Conservation (phyloP, 2,888 invertebrate species). For the Eledone cirrhosa region DNA sequence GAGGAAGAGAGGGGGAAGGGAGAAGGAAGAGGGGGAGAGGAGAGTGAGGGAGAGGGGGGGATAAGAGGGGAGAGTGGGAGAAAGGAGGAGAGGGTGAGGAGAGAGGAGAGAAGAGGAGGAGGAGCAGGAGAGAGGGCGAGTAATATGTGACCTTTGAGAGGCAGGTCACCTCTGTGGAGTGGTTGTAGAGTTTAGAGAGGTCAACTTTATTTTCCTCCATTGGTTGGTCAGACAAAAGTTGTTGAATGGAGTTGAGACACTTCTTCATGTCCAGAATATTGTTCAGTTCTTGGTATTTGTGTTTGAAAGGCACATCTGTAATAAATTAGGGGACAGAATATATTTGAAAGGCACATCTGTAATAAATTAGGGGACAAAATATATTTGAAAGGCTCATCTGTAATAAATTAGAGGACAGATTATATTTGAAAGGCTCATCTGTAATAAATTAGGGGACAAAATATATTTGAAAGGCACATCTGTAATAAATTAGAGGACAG, state of each 20-base stretch:
- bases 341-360: neutral
- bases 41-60: neutral
- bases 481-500: no score
- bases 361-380: neutral
- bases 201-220: constrained; percentile 49
- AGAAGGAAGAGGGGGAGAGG: no score
- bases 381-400: no score
- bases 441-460: no score
- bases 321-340: constrained; percentile 16
- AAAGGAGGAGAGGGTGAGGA: neutral
- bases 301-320: constrained; percentile 57
- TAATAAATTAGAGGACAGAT: no score
- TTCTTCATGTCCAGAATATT: constrained; percentile 37
- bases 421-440: no score
- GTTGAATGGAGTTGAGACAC: constrained; percentile 35
- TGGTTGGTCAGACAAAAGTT: constrained; percentile 48
- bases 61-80: neutral
- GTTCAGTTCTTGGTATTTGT: constrained; percentile 41
- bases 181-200: constrained; percentile 46
- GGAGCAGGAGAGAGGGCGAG: neutral
- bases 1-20: neutral
- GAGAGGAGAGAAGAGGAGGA: no score
- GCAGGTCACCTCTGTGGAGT: constrained; percentile 46
- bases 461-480: no score
- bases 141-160: constrained; percentile 50